These are phyloP conservation scores for Bubo scandiacus DNA, from an alignment of 2,113 vertebrate species.

Conservation along the genomic window DNA sequence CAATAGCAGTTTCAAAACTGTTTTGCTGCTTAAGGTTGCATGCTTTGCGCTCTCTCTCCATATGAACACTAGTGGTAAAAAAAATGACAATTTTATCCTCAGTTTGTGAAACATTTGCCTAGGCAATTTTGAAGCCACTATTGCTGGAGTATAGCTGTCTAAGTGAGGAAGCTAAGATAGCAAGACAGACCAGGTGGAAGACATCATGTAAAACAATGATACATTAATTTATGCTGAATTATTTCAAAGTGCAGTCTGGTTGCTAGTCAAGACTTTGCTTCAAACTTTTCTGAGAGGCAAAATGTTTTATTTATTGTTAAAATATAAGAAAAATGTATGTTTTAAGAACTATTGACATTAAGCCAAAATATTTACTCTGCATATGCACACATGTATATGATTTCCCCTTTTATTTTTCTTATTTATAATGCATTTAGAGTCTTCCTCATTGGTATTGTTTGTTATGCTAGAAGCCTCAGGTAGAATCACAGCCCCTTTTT, in stretches of 20 bases:
- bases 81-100: not conserved
- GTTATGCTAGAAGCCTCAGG: not conserved
- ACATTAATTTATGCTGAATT: not conserved
- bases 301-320: not conserved
- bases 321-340: not conserved
- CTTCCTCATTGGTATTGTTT: not conserved
- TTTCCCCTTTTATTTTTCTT: not conserved
- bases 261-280: not conserved
- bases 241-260: not conserved
- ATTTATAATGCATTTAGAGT: not conserved
- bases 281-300: not conserved
- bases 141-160: not conserved
- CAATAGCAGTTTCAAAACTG: not conserved
- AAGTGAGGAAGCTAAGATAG: not conserved
- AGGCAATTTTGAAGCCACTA: not conserved
- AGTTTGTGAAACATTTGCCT: not conserved
- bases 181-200: not conserved
- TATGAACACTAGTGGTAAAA: not conserved
- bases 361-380: not conserved
- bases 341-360: slow-evolving; percentile 5
- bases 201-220: accelerated
- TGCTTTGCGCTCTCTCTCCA: accelerated
- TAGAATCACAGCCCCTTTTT: not conserved
- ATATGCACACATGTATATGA: not conserved
- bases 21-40: not conserved